Evolutionary conservation across 2,888 invertebrate genomes (phyloP), one percentile per base, ranked within the genome.

Genomic region (Andrena praecox): DNA sequence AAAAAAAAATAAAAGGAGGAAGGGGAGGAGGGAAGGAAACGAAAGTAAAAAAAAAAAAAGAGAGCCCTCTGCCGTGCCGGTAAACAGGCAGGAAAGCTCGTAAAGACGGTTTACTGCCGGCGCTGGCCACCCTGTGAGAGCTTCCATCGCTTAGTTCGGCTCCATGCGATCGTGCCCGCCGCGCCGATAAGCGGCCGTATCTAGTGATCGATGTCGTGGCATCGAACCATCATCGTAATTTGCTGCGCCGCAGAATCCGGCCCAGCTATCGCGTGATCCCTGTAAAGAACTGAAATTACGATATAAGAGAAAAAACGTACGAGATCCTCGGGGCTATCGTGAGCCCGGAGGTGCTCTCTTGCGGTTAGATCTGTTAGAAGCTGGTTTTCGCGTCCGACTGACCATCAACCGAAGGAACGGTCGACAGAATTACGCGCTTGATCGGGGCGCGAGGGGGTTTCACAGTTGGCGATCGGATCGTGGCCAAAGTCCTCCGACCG

Each of bases 191-290:
- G 85, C 85, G 72, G 48, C n/a, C 63, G 85, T 77, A 87, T 83
- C 85, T 88, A 85, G 90, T 92, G 93, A 93, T 93, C 91, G 93
- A 93, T 93, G 91, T 88, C 90, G 86, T 77, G 85, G 89, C 89
- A 92, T 93, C 91, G 92, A 91, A 91, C 88, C 92, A 91, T 93
- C 91, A 91, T 72, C 87, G 89, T 88, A 89, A 90, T 77, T 77
- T 75, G 73, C 77, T 48, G 63, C 29, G 60, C 42, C 50, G 48
- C 70, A 24, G 63, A 69, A 68, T 78, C 83, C 72, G 31, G 60
- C 63, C 27, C 50, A 24, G n/a, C 33, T 56, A 74, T 74, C 70
- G 72, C 79, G 72, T 70, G 70, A 63, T 48, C 70, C 27, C 20
- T 50, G 64, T 10, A 67, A 59, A 27, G 62, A 62, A 54, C 68